Evolutionary conservation across 2,888 invertebrate species (phyloP).

Genomic region (Carpatolechia fugitivella): DNA sequence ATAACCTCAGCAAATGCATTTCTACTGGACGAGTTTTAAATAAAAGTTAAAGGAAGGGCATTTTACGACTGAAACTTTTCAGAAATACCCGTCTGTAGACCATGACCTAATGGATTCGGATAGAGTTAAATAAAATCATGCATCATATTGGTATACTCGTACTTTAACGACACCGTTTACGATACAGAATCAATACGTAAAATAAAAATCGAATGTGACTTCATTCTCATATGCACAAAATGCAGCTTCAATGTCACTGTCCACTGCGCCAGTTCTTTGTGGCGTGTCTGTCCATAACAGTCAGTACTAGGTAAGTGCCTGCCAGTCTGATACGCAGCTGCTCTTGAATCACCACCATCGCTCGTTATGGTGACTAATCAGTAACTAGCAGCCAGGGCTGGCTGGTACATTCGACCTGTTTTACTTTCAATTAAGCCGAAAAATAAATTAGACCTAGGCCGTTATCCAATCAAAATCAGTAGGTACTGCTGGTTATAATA

Average conservation of each 20-base stretch:
- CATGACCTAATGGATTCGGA: too few species aligned
- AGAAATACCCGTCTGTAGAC: not conserved
- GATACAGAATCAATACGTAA: not conserved
- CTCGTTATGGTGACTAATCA: constrained; percentile 10
- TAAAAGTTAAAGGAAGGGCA: not conserved
- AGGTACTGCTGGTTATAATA: too few species aligned
- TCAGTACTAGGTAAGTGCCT: not conserved
- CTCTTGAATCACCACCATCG: constrained; percentile 4
- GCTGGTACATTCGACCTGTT: not conserved
- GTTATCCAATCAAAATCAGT: too few species aligned
- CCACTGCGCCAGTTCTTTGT: not conserved
- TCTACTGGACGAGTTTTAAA: not conserved
- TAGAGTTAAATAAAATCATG: not conserved
- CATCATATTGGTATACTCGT: not conserved
- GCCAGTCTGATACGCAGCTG: constrained; percentile 1
- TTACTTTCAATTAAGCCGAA: not conserved
- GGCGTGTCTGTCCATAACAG: not conserved
- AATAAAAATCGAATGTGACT: not conserved
- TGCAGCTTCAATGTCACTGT: not conserved
- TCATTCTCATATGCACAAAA: not conserved
- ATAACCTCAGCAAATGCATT: not conserved
- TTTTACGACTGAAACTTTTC: not conserved
- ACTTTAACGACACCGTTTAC: too few species aligned
- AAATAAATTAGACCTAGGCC: too few species aligned
- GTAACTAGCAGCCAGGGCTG: not conserved